A percentile compares a stretch with the other conserved stretches of the same genome.
Conservation (phyloP, 2,888 invertebrate genomes). For the Chironomus tentans region DNA sequence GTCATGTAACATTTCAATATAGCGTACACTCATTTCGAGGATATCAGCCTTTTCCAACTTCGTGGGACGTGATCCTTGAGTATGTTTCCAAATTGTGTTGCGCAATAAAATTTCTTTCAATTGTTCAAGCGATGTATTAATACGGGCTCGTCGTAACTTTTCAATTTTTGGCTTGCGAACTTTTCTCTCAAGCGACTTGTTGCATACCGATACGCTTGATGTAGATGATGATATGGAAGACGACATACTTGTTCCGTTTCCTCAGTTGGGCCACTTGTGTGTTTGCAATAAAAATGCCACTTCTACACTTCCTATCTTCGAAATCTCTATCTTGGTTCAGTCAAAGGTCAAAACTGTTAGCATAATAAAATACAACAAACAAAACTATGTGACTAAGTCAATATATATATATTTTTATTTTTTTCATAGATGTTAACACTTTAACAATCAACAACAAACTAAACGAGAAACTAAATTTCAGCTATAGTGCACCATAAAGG, state of each 20-base stretch:
- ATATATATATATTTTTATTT: background rate
- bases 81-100: slow-evolving; percentile 36
- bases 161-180: slow-evolving; percentile 49
- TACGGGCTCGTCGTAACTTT: slow-evolving; percentile 46
- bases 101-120: slow-evolving; percentile 45
- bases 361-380: background rate
- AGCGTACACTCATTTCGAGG: slow-evolving; percentile 52
- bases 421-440: slow-evolving; percentile 1
- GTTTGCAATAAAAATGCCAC: background rate
- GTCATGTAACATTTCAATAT: slow-evolving; percentile 47
- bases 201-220: background rate
- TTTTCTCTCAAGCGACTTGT: slow-evolving; percentile 27
- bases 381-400: background rate
- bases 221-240: background rate
- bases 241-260: background rate
- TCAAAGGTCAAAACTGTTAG: too few species aligned
- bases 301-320: background rate
- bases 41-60: slow-evolving; percentile 59
- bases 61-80: slow-evolving; percentile 40
- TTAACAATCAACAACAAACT: slow-evolving; percentile 18
- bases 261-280: background rate
- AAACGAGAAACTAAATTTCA: background rate
- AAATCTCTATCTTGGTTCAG: too few species aligned
- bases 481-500: background rate
- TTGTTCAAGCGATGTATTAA: slow-evolving; percentile 47